Conservation (phyloP, 2,888 invertebrate species). For the Diaprepes abbreviatus region DNA sequence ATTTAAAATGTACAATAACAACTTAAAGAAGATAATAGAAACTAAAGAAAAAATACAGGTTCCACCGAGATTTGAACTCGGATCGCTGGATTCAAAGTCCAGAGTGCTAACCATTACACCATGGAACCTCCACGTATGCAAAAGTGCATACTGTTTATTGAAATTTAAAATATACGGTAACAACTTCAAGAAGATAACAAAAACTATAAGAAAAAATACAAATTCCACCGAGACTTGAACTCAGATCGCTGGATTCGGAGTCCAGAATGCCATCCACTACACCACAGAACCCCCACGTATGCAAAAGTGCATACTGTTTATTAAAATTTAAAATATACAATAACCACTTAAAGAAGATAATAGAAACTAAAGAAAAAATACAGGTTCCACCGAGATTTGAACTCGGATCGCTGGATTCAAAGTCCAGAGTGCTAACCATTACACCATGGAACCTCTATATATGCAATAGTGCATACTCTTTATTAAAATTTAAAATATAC, state of each 20-base stretch:
- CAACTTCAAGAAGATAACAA: too few species aligned
- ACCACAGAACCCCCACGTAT: constrained; percentile 58
- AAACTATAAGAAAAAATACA: constrained; percentile 43
- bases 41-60: constrained; percentile 66
- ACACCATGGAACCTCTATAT: constrained; percentile 46
- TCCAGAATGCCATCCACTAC: constrained; percentile 86
- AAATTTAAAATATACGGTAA: too few species aligned
- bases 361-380: too few species aligned
- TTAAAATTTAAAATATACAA: too few species aligned
- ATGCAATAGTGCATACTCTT: too few species aligned
- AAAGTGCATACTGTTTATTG: too few species aligned
- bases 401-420: constrained; percentile 87
- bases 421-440: constrained; percentile 81
- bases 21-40: too few species aligned
- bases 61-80: constrained; percentile 86
- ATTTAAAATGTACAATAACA: too few species aligned
- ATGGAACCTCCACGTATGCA: constrained; percentile 25
- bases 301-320: too few species aligned
- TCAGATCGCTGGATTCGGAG: constrained; percentile 87
- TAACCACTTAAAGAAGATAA: too few species aligned
- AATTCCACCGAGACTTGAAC: constrained; percentile 86
- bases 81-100: constrained; percentile 87
- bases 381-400: constrained; percentile 84
- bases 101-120: constrained; percentile 75
- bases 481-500: too few species aligned